phyloP scores from a whole-genome alignment of 2,888 invertebrate genomes.

The Synergus laeviventris region DNA sequence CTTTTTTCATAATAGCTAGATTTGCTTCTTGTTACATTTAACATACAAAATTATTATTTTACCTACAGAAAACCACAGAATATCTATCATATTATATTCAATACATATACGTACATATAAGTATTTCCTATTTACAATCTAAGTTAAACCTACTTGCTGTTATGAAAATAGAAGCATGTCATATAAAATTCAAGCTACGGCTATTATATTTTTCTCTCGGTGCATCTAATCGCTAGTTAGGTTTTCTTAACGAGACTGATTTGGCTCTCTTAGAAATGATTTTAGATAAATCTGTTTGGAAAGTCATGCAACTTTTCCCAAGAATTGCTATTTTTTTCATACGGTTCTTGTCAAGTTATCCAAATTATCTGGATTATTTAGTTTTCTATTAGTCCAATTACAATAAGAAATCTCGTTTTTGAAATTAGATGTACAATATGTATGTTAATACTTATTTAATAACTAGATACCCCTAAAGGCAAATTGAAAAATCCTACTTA shows the following conservation, averaged over 20 bases:
- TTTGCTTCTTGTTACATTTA: constrained; percentile 11
- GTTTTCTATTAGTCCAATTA: background rate
- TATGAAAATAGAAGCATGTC: constrained; percentile 40
- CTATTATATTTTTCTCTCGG: constrained; percentile 9
- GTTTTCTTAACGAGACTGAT: constrained; percentile 24
- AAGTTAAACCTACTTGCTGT: constrained; percentile 27
- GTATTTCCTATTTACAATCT: constrained; percentile 31
- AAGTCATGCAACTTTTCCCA: background rate
- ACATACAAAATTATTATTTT: constrained; percentile 23
- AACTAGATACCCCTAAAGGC: constrained; percentile 64
- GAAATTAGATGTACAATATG: constrained; percentile 46
- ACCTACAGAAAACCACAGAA: constrained; percentile 35
- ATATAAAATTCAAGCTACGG: constrained; percentile 38
- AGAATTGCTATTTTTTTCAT: background rate
- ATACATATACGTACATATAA: constrained; percentile 19
- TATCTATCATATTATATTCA: constrained; percentile 28
- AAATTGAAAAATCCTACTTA: constrained; percentile 70
- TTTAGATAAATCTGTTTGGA: background rate
- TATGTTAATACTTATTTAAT: constrained; percentile 65
- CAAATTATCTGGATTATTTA: background rate
- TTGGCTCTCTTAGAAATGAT: constrained; percentile 9
- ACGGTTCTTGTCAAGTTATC: background rate
- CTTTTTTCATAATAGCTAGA: background rate
- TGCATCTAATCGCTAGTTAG: constrained; percentile 25
- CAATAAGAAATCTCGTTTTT: constrained; percentile 16